Conservation (phyloP, 2,888 invertebrate genomes). For the Pollenia labialis region DNA sequence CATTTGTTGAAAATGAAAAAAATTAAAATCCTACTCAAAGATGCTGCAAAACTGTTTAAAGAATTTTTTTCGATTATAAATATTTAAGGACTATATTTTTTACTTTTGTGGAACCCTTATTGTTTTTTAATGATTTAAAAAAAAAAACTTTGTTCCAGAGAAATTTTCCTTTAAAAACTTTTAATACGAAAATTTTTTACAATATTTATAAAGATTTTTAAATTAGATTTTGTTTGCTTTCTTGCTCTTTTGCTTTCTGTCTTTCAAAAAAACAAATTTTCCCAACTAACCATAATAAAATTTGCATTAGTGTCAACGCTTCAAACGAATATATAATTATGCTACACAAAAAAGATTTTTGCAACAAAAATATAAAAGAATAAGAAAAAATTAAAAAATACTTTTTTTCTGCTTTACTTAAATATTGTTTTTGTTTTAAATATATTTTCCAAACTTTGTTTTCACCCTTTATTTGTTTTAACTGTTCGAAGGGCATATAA, state of each 20-base stretch:
- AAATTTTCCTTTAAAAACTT: background rate
- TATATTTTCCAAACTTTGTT: background rate
- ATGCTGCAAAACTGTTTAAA: no score
- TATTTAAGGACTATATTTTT: background rate
- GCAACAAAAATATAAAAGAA: background rate
- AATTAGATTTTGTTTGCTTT: constrained; percentile 12
- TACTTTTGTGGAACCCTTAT: background rate
- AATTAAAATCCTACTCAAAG: background rate
- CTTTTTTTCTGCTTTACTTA: background rate
- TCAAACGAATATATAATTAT: constrained; percentile 28
- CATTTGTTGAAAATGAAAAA: background rate
- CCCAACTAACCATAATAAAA: background rate
- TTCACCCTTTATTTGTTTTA: constrained; percentile 2
- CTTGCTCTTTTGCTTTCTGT: constrained; percentile 8
- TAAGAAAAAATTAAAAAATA: background rate
- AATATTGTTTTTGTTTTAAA: background rate
- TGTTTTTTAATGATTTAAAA: background rate
- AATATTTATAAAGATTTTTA: constrained; percentile 5
- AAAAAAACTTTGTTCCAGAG: background rate
- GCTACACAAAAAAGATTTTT: constrained; percentile 6
- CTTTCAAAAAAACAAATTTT: background rate
- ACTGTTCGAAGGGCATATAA: no score
- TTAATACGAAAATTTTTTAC: background rate
- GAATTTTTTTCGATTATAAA: no score
- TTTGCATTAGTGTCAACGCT: no score